A percentile compares a stretch with the other conserved stretches of the same genome.
Evolutionary conservation across 2,888 invertebrate genomes (phyloP).

Genomic region (Ormia ochracea): DNA sequence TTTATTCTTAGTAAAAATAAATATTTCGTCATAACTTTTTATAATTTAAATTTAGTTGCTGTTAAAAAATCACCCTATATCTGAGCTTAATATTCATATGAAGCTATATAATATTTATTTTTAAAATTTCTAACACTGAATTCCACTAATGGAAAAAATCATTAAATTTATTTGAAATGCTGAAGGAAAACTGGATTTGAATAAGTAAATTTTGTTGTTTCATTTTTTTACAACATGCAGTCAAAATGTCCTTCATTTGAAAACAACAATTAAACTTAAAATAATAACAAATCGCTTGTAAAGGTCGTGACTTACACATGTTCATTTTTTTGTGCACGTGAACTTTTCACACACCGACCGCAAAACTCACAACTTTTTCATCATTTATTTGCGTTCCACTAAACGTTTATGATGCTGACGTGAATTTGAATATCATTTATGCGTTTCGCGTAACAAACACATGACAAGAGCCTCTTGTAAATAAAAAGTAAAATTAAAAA

Average conservation of each 20-base stretch:
- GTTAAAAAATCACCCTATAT: too few species aligned
- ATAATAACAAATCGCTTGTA: conserved; percentile 43
- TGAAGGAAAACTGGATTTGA: conserved; percentile 22
- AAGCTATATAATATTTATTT: not conserved
- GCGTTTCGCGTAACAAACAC: conserved; percentile 47
- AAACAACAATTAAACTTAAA: conserved; percentile 19
- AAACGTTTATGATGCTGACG: conserved; percentile 57
- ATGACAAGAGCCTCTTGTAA: conserved; percentile 4
- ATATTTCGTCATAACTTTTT: too few species aligned
- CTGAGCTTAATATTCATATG: not conserved
- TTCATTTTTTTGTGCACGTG: conserved; percentile 10
- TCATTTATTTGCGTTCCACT: conserved; percentile 49
- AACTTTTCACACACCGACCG: conserved; percentile 36
- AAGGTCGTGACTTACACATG: conserved; percentile 57
- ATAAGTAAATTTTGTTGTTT: not conserved
- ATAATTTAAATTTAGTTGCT: too few species aligned
- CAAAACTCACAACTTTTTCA: not conserved
- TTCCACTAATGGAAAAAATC: not conserved
- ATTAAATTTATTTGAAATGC: not conserved
- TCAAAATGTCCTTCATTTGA: not conserved
- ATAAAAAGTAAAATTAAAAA: too few species aligned
- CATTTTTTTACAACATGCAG: not conserved
- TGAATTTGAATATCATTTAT: conserved; percentile 56
- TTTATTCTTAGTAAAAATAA: too few species aligned
- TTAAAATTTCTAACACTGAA: not conserved